Base-by-base conservation (phyloP, 1,140 invertebrate genomes). In the Caenorhabditis inopinata region DNA sequence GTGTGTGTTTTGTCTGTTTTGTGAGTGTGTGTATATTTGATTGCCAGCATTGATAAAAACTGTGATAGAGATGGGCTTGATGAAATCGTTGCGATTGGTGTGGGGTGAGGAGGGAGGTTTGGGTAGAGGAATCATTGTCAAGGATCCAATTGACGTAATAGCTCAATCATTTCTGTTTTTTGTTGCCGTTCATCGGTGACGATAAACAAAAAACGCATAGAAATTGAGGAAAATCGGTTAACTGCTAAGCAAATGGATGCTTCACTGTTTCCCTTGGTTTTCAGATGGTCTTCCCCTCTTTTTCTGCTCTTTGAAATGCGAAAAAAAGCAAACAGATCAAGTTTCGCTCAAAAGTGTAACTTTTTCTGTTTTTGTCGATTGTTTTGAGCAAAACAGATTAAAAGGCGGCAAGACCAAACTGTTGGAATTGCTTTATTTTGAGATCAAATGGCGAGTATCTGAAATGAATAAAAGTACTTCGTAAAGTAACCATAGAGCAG, bases 101-200 rank as follows among this genome's bases (percentile, higher is more conserved):
- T n/a, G 18, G 25, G 53, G 29, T 14, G 2, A 7, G 29, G 53
- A 7, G 27, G 23, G 23, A 32, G 53, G 23, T 11, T 7, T n/a
- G 18, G 23, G 23, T 58, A 32, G 51, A 32, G 27, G 53, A 16
- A 68, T 68, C 32, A 18, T 68, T 18, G 58, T 68, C 58, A 68
- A 68, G 18, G 58, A 68, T 68, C 58, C 58, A 68, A 68, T 68
- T 68, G 58, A 68, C 58, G 58, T 68, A 68, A 68, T 68, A 38
- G 58, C 58, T 68, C 58, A 42, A 29, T 32, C 58, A 68, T 68
- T 68, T 68, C 38, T 68, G 58, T 68, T 68, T 68, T 68, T 68
- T 68, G 58, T 68, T 68, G 58, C 58, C 18, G 29, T 68, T n/a
- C n/a, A n/a, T n/a, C n/a, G n/a, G n/a, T 18, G 32, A 32, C 18